These are phyloP conservation scores for Dione vanillae DNA, from an alignment of 2,888 invertebrate species.

Conservation along the genomic window DNA sequence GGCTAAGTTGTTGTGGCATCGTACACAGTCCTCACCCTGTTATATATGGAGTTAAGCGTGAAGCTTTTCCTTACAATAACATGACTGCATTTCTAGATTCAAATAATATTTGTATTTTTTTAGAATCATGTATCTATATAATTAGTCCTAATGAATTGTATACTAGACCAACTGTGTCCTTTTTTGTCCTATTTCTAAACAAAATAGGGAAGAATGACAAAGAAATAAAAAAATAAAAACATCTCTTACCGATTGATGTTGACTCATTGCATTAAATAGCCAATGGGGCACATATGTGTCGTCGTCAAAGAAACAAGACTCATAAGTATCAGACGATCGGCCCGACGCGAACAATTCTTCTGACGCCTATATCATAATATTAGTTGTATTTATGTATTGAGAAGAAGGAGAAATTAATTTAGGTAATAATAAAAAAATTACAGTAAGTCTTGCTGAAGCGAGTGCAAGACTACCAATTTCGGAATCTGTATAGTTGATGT, in stretches of 20 bases:
- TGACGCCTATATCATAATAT: conserved; percentile 60
- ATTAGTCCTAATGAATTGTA: too few species aligned
- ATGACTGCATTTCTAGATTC: too few species aligned
- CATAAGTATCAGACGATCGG: conserved; percentile 68
- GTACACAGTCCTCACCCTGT: too few species aligned
- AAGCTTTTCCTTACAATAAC: too few species aligned
- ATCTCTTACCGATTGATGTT: conserved; percentile 64
- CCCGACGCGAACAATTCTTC: conserved; percentile 73
- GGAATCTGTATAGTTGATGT: conserved; percentile 66
- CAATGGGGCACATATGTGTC: conserved; percentile 72
- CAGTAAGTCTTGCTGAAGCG: conserved; percentile 62
- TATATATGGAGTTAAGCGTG: too few species aligned
- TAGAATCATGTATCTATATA: too few species aligned
- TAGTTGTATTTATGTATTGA: neutral
- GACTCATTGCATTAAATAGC: conserved; percentile 71
- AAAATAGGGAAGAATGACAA: too few species aligned
- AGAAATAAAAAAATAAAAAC: neutral
- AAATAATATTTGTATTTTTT: too few species aligned
- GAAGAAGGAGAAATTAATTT: neutral
- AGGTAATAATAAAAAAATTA: conserved; percentile 50
- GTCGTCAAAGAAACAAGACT: conserved; percentile 68
- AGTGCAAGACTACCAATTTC: conserved; percentile 67
- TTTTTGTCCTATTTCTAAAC: too few species aligned
- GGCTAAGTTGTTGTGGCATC: too few species aligned
- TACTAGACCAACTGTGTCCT: too few species aligned